phyloP scores from a whole-genome alignment of 1,140 invertebrate species.

The Habropoda laboriosa region DNA sequence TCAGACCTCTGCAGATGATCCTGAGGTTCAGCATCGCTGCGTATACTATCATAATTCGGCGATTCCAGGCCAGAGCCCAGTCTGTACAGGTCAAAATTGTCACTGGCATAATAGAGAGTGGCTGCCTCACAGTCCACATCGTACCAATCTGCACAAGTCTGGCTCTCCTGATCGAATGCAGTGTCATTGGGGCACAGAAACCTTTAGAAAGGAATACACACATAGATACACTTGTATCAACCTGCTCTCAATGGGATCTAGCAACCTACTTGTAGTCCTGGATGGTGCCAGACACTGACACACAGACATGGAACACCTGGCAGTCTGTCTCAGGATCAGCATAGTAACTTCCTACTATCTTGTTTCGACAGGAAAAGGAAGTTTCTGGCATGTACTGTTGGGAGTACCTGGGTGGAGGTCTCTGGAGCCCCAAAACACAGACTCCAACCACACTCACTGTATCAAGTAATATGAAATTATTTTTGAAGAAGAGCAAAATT shows the following conservation, averaged over 20 bases:
- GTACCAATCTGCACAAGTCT: slow-evolving; percentile 95
- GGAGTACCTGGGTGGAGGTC: slow-evolving; percentile 87
- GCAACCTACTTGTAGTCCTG: slow-evolving; percentile 79
- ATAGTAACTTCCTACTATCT: slow-evolving; percentile 95
- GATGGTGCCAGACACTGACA: slow-evolving; percentile 87
- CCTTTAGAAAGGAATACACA: slow-evolving; percentile 80
- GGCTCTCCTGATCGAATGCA: slow-evolving; percentile 95
- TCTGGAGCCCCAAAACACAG: slow-evolving; percentile 74
- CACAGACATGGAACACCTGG: slow-evolving; percentile 96
- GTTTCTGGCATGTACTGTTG: slow-evolving; percentile 92
- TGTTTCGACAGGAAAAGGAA: slow-evolving; percentile 92
- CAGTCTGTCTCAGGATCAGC: slow-evolving; percentile 95
- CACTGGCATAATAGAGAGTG: slow-evolving; percentile 89
- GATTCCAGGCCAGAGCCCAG: slow-evolving; percentile 85
- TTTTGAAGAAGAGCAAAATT: not conserved
- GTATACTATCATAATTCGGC: slow-evolving; percentile 74
- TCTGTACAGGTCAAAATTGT: slow-evolving; percentile 92
- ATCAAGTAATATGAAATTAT: slow-evolving; percentile 33
- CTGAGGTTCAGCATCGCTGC: slow-evolving; percentile 87
- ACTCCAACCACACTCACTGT: slow-evolving; percentile 72
- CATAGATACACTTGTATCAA: not conserved
- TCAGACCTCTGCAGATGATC: slow-evolving; percentile 90
- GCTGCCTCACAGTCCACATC: slow-evolving; percentile 92
- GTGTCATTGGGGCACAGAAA: slow-evolving; percentile 96
- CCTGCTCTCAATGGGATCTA: not conserved